Conservation (phyloP, 2,888 invertebrate species). For the Anoplius nigerrimus region DNA sequence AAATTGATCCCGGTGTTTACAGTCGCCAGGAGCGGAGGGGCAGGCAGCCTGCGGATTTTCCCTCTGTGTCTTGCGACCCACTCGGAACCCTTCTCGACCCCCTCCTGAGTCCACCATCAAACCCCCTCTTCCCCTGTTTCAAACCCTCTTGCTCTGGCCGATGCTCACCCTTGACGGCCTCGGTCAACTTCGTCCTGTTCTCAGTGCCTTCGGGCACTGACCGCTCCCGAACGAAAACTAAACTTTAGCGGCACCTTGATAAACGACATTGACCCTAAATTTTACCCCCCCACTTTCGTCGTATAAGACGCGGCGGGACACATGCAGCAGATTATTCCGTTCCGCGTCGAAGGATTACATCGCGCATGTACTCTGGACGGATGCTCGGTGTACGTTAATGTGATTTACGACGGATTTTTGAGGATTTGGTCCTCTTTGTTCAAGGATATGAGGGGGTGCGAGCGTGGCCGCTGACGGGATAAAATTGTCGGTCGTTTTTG, state of each 20-base stretch:
- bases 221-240: background rate
- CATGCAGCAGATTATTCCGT: too few relatives aligned
- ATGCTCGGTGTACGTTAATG: too few relatives aligned
- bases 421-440: too few relatives aligned
- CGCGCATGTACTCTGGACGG: too few relatives aligned
- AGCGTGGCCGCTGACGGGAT: too few relatives aligned
- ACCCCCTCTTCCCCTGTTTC: background rate
- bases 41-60: constrained; percentile 33
- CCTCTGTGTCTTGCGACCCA: constrained; percentile 9
- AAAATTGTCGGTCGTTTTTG: too few relatives aligned
- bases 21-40: constrained; percentile 40
- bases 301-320: too few relatives aligned
- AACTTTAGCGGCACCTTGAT: constrained; percentile 1
- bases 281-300: too few relatives aligned
- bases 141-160: background rate
- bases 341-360: too few relatives aligned
- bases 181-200: constrained; percentile 35
- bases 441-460: too few relatives aligned
- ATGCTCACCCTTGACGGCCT: background rate
- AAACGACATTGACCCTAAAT: background rate
- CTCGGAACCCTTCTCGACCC: background rate
- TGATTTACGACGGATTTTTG: too few relatives aligned
- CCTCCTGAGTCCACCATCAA: constrained; percentile 2
- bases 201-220: constrained; percentile 6
- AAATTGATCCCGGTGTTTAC: constrained; percentile 70